A percentile compares a stretch with the other conserved stretches of the same genome.
Conservation (phyloP, 2,797 vertebrate genomes). For the Heteromormyrus szaboi region DNA sequence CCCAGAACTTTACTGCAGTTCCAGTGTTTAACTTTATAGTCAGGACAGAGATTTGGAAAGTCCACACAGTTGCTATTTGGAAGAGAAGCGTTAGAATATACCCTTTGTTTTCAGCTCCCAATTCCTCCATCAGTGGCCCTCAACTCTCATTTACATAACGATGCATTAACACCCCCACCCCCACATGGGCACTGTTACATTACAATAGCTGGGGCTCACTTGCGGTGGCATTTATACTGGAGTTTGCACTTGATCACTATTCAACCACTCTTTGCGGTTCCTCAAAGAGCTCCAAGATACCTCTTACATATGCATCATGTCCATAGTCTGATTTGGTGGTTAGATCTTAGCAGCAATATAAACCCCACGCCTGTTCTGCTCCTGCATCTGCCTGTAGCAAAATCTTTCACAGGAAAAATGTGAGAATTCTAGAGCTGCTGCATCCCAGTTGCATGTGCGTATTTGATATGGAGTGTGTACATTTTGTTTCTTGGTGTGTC, state of each 20-base stretch:
- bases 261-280: not conserved
- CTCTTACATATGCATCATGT: not conserved
- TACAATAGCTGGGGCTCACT: not conserved
- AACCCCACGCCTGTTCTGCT: not conserved
- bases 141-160: not conserved
- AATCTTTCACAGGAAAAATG: not conserved
- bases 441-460: not conserved
- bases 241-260: slow-evolving; percentile 8
- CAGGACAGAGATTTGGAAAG: not conserved
- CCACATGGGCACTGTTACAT: not conserved
- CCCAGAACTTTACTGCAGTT: not conserved
- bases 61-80: not conserved
- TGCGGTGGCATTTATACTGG: not conserved
- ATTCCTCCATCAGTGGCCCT: not conserved
- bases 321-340: not conserved
- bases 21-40: not conserved
- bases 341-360: not conserved
- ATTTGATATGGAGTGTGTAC: not conserved
- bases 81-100: not conserved
- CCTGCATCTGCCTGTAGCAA: not conserved
- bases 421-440: not conserved
- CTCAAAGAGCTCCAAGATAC: not conserved
- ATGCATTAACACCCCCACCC: slow-evolving; percentile 1
- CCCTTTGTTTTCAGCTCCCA: not conserved
- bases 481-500: not conserved